phyloP scores from a whole-genome alignment of 2,113 vertebrate species.

The Mesitornis unicolor region DNA sequence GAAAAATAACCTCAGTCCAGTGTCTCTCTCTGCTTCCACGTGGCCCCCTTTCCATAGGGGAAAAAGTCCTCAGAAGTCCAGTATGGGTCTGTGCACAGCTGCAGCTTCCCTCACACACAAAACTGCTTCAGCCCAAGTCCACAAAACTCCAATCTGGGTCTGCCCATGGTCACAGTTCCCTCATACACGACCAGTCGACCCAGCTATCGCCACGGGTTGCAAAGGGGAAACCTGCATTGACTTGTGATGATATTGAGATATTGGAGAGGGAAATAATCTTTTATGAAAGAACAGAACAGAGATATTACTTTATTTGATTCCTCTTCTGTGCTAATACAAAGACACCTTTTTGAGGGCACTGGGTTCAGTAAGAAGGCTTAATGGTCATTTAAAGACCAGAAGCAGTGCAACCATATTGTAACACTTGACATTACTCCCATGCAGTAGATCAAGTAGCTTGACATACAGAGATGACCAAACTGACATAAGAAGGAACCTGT shows the following conservation, averaged over 20 bases:
- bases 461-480: not conserved
- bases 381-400: not conserved
- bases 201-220: too few relatives aligned
- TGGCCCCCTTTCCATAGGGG: too few relatives aligned
- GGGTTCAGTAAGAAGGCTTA: not conserved
- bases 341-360: not conserved
- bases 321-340: not conserved
- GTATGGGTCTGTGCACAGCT: too few relatives aligned
- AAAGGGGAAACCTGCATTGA: conserved; percentile 39
- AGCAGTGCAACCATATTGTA: not conserved
- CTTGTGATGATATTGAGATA: conserved; percentile 43
- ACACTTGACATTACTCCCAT: not conserved
- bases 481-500: not conserved
- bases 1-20: too few relatives aligned
- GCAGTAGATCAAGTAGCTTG: not conserved
- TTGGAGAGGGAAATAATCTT: conserved; percentile 14
- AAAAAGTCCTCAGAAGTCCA: too few relatives aligned
- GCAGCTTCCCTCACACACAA: too few relatives aligned
- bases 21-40: too few relatives aligned
- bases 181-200: too few relatives aligned
- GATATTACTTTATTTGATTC: not conserved
- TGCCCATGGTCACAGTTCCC: too few relatives aligned
- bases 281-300: not conserved
- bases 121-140: too few relatives aligned
- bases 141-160: too few relatives aligned